A percentile compares a stretch with the other conserved stretches of the same genome.
Conservation (phyloP, 2,113 vertebrate species). For the Halcyon senegalensis region DNA sequence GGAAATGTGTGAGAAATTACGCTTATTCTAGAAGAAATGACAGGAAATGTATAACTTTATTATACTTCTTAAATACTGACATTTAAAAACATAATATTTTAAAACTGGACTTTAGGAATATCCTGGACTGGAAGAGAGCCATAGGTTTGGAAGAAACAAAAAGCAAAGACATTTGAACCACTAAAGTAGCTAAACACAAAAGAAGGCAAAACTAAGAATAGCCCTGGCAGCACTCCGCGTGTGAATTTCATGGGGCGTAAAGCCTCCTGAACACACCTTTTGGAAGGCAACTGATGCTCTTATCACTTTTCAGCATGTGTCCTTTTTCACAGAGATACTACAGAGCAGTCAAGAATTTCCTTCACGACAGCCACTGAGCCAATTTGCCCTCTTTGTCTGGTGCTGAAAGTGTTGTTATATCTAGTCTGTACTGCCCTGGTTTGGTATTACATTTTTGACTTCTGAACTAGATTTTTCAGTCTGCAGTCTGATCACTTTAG, state of each 20-base stretch:
- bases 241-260: not conserved
- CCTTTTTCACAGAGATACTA: slow-evolving; percentile 63
- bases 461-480: slow-evolving; percentile 63
- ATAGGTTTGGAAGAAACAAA: slow-evolving; percentile 53
- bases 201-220: slow-evolving; percentile 54
- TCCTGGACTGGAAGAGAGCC: not conserved
- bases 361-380: not conserved
- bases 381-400: slow-evolving; percentile 28
- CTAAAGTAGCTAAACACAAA: slow-evolving; percentile 20
- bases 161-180: slow-evolving; percentile 41
- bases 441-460: slow-evolving; percentile 57
- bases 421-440: slow-evolving; percentile 52
- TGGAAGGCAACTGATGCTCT: slow-evolving; percentile 41
- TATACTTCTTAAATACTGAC: slow-evolving; percentile 42
- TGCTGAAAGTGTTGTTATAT: slow-evolving; percentile 51
- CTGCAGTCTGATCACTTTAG: slow-evolving; percentile 69
- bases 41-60: not conserved
- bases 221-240: not conserved
- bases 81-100: not conserved
- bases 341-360: slow-evolving; percentile 68
- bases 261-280: slow-evolving; percentile 32
- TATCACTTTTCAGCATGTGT: slow-evolving; percentile 8
- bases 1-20: not conserved
- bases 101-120: slow-evolving; percentile 43
- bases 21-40: slow-evolving; percentile 18